Conservation (phyloP, 2,113 vertebrate genomes). For the Tupaia chinensis region DNA sequence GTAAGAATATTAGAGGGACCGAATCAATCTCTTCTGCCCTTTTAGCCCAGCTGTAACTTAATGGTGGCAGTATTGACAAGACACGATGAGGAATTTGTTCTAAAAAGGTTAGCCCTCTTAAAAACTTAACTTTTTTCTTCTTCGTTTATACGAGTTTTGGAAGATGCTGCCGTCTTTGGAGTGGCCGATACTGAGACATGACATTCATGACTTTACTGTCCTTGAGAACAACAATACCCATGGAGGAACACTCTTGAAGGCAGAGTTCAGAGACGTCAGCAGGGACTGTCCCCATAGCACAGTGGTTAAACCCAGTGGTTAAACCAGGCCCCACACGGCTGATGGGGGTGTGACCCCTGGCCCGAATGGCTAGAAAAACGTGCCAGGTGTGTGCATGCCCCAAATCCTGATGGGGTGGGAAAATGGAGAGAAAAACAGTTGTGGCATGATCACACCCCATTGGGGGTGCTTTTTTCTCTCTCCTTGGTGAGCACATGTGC, state of each 20-base stretch:
- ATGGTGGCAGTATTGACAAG: slow-evolving; percentile 58
- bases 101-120: slow-evolving; percentile 77
- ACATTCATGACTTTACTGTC: not conserved
- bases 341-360: no score
- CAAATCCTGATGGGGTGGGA: no score
- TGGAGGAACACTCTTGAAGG: not conserved
- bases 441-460: no score
- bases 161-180: slow-evolving; percentile 14
- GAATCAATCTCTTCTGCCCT: slow-evolving; percentile 61
- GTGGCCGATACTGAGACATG: slow-evolving; percentile 20
- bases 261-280: accelerated
- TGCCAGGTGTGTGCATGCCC: no score
- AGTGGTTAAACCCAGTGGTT: no score
- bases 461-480: no score
- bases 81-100: slow-evolving; percentile 52
- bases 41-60: slow-evolving; percentile 2
- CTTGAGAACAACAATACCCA: not conserved
- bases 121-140: slow-evolving; percentile 18
- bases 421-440: no score
- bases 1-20: slow-evolving; percentile 53
- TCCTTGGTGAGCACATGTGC: no score
- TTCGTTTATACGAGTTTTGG: slow-evolving; percentile 5
- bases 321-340: no score
- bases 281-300: no score
- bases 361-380: no score